Conservation (phyloP, 2,888 invertebrate genomes). For the Bimastos eiseni region DNA sequence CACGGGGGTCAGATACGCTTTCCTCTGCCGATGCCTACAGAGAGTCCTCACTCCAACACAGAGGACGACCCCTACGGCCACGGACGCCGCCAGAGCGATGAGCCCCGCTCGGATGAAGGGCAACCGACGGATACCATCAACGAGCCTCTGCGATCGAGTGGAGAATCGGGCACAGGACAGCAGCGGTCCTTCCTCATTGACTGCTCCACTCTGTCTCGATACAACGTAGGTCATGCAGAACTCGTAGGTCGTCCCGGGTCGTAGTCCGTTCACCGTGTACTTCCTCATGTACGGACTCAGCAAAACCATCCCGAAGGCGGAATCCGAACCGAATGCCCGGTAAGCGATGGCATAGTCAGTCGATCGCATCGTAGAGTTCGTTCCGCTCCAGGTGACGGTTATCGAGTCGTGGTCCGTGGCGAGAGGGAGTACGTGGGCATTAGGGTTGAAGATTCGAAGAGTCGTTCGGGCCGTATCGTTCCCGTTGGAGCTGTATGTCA, state of each 20-base stretch:
- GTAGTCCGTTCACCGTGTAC: slow-evolving; percentile 61
- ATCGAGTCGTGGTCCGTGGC: slow-evolving; percentile 9
- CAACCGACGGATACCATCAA: not conserved
- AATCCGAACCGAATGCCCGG: slow-evolving; percentile 16
- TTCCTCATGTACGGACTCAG: slow-evolving; percentile 52
- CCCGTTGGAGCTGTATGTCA: not conserved
- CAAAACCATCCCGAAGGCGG: slow-evolving; percentile 43
- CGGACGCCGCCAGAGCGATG: not conserved
- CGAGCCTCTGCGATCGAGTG: not conserved
- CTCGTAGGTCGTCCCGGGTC: slow-evolving; percentile 61
- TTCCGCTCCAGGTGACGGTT: slow-evolving; percentile 50
- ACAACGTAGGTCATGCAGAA: slow-evolving; percentile 61
- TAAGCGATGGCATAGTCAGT: slow-evolving; percentile 56
- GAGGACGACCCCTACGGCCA: slow-evolving; percentile 42
- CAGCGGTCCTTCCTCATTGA: not conserved
- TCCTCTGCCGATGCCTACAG: slow-evolving; percentile 51
- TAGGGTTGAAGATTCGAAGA: not conserved
- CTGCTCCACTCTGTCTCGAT: slow-evolving; percentile 52
- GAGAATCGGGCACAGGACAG: not conserved
- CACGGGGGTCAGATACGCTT: not conserved
- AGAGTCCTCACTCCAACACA: slow-evolving; percentile 52
- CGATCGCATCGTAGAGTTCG: slow-evolving; percentile 46
- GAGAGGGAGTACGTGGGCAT: not conserved
- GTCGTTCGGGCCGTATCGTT: not conserved
- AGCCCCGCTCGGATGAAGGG: not conserved